Conservation (phyloP, 2,888 invertebrate genomes). For the Oscheius myriophilus region DNA sequence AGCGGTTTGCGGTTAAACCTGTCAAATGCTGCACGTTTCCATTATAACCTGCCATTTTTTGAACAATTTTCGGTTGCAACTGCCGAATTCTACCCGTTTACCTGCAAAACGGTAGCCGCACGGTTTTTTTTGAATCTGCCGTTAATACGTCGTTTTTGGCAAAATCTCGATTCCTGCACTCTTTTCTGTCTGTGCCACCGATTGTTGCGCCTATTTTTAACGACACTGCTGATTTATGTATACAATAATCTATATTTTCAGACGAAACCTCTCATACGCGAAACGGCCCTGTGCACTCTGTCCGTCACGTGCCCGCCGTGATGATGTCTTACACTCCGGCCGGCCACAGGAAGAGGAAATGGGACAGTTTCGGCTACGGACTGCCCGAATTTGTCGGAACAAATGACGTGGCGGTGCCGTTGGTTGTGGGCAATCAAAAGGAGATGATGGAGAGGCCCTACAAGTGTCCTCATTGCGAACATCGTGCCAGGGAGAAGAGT, state of each 20-base stretch:
- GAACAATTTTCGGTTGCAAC: too few species aligned
- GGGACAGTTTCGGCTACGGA: constrained; percentile 43
- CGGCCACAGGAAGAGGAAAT: constrained; percentile 4
- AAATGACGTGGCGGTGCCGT: constrained; percentile 40
- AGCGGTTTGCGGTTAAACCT: too few species aligned
- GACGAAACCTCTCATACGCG: constrained; percentile 6
- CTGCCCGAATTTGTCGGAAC: constrained; percentile 40
- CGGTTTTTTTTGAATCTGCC: too few species aligned
- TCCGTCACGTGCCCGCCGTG: constrained; percentile 23
- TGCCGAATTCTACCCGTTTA: too few species aligned
- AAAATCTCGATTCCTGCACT: too few species aligned
- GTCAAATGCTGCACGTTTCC: too few species aligned
- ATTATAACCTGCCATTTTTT: too few species aligned
- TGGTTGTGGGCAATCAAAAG: constrained; percentile 50
- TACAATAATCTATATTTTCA: constrained; percentile 2
- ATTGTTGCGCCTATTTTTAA: too few species aligned
- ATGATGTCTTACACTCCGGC: constrained; percentile 13
- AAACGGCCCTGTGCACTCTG: not conserved
- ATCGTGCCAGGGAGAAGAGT: constrained; percentile 56
- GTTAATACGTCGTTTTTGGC: too few species aligned
- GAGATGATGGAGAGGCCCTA: constrained; percentile 52
- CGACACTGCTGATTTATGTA: too few species aligned
- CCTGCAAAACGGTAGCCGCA: too few species aligned
- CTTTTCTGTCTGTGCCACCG: too few species aligned
- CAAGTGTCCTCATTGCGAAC: constrained; percentile 61